Percentiles rank a stretch among this genome's conserved stretches.
Evolutionary conservation across 2,888 invertebrate genomes (phyloP).

Genomic region (Rhodophaea formosa): DNA sequence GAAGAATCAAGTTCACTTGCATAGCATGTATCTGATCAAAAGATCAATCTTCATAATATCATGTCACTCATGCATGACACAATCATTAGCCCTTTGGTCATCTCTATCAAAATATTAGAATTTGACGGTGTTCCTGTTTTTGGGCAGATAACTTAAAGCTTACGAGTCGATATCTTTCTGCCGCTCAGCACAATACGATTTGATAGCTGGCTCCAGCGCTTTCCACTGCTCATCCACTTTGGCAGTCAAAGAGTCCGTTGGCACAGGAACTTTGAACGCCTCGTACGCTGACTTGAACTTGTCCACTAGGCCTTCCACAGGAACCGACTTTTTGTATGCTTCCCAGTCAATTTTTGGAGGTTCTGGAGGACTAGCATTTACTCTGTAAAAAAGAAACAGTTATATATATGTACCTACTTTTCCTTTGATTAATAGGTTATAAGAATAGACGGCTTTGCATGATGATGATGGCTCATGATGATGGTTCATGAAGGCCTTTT

Average conservation of each 20-base stretch:
- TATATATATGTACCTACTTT: no score
- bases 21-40: no score
- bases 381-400: conserved; percentile 39
- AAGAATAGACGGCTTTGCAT: no score
- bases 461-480: no score
- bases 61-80: no score
- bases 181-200: conserved; percentile 44
- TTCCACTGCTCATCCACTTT: conserved; percentile 64
- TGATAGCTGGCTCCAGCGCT: conserved; percentile 47
- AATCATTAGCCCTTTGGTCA: no score
- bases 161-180: conserved; percentile 51
- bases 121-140: no score
- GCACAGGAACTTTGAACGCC: conserved; percentile 53
- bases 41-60: no score
- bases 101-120: no score
- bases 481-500: no score
- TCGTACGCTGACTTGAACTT: conserved; percentile 54
- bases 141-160: conserved; percentile 17
- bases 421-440: no score
- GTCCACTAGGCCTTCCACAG: conserved; percentile 55
- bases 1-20: no score
- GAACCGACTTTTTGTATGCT: conserved; percentile 51
- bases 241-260: conserved; percentile 47
- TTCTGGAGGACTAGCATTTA: conserved; percentile 50
- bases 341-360: conserved; percentile 69